Evolutionary conservation across 2,113 vertebrate species (phyloP), one percentile per base, ranked within the genome.

Genomic region (Paraplagusia blochii): DNA sequence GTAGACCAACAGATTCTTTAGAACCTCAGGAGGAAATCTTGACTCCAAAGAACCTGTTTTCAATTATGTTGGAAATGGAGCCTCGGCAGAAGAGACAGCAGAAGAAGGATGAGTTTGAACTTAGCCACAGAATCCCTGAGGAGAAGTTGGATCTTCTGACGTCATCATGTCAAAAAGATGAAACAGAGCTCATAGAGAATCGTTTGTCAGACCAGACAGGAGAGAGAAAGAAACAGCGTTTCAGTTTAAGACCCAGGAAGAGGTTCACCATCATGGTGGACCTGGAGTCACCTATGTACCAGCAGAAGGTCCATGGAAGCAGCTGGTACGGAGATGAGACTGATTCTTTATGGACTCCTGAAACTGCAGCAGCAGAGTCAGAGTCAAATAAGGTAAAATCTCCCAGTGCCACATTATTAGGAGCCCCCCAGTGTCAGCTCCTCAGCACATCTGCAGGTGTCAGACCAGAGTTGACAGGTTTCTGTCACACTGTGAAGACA

Each of bases 201-300:
- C 38, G 12, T 40, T 10, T 40, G 13, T 9, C 38, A 1, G 16
- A 17, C 7, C 1, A 18, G 1, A 1, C 8, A 9, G 7, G 49
- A 48, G 17, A 38, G 36, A 13, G 29, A 44, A 53, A n/a, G 53
- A 15, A 53, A 58, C 15, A 53, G 6, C 47, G 46, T 15, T 11
- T 36, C 40, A 36, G 11, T 9, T 8, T 6, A 8, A 63, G 10
- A 4, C 18, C 47, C 0, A 51, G 29, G 8, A 66, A 60, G 44
- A 44, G 69, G 11, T 69, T 50, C 19, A 56, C 66, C 12, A 42
- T 55, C 16, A n/a, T 69, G 35, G 47, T 64, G 38, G 60, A 73
- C 7, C 39, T 52, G 13, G 8, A 54, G 12, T 6, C 35, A 15
- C 39, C 57, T 29, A 15, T 12, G 36, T 12, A 12, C 13, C 17